Conservation (phyloP, 2,113 vertebrate genomes). For the Regulus satrapa region DNA sequence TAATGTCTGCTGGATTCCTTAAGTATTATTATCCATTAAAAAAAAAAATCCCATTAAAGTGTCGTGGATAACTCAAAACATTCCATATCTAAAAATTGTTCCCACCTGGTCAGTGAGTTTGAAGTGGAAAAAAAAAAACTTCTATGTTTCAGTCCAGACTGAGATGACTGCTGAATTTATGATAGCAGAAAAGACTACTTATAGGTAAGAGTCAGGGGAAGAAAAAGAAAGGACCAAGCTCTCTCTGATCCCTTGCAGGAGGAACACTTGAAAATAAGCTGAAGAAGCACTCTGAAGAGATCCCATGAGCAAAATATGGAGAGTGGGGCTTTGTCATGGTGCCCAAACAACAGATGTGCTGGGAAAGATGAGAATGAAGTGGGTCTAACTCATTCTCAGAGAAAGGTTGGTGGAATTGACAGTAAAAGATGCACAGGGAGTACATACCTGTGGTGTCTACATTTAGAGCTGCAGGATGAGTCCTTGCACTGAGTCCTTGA, state of each 20-base stretch:
- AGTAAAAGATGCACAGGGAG: background rate
- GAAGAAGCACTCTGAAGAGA: background rate
- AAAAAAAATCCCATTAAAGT: background rate
- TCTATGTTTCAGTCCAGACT: background rate
- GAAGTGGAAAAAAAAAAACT: background rate
- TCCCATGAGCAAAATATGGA: background rate
- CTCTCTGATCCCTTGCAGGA: background rate
- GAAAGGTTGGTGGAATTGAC: background rate
- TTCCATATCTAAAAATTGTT: background rate
- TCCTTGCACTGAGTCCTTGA: background rate
- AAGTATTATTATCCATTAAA: background rate
- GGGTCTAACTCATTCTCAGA: background rate
- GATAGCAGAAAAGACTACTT: background rate
- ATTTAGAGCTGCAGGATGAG: background rate
- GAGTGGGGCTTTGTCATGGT: background rate
- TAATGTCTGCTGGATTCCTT: background rate
- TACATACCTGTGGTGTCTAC: background rate
- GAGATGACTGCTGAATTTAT: background rate
- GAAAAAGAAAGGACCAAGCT: background rate
- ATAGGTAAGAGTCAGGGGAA: background rate
- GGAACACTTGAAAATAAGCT: background rate
- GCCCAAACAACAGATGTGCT: background rate
- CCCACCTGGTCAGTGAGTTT: accelerated
- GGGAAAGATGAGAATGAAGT: background rate
- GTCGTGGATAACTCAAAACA: background rate